A percentile compares a stretch with the other conserved stretches of the same genome.
phyloP scores from a whole-genome alignment of 2,797 vertebrate genomes.

The Pterois miles region DNA sequence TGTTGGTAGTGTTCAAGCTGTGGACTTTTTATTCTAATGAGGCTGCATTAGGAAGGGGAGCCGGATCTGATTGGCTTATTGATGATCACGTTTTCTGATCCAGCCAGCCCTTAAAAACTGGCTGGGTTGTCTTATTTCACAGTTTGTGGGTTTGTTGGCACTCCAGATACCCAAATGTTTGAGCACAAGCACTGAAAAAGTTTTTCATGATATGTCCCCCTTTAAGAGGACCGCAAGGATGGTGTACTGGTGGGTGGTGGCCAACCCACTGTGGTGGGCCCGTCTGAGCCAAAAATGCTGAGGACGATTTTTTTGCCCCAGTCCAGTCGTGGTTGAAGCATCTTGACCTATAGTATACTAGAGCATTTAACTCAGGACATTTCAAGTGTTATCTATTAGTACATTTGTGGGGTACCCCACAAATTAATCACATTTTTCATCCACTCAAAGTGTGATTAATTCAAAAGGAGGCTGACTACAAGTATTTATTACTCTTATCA shows the following conservation, averaged over 20 bases:
- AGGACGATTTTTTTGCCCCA: accelerated
- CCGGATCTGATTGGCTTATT: neutral
- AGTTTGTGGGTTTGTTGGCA: no score
- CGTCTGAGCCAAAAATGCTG: neutral
- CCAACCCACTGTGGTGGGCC: neutral
- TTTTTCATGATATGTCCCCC: no score
- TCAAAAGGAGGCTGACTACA: no score
- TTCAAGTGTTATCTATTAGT: neutral
- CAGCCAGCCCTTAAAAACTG: neutral
- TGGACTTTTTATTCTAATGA: neutral
- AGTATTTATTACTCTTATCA: no score
- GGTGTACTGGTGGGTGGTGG: neutral
- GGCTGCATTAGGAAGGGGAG: neutral
- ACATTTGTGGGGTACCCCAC: neutral
- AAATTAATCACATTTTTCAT: no score
- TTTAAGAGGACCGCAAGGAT: neutral
- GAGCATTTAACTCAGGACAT: neutral
- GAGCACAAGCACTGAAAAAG: no score
- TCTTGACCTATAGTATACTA: neutral
- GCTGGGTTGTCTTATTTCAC: no score
- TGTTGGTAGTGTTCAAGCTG: neutral
- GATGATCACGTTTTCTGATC: neutral
- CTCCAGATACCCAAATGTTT: no score
- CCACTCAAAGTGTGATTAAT: no score
- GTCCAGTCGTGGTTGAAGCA: neutral